Evolutionary conservation across 2,888 invertebrate species (phyloP).

Genomic region (Oscheius sp.): DNA sequence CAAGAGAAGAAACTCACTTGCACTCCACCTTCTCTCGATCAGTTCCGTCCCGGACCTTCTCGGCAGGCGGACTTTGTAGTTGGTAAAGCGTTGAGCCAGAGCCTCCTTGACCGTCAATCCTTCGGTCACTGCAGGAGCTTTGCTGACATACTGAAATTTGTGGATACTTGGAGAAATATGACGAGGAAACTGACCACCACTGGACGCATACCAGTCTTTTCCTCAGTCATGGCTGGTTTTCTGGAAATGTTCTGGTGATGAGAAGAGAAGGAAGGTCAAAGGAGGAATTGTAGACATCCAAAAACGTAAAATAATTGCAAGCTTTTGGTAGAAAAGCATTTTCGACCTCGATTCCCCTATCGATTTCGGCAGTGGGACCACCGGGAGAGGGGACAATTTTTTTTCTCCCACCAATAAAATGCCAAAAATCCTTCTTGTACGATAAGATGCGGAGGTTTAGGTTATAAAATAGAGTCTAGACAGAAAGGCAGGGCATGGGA

Average conservation of each 20-base stretch:
- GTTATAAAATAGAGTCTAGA: no score
- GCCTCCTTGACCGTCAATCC: slow-evolving; percentile 28
- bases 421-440: no score
- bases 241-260: slow-evolving; percentile 12
- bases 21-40: neutral
- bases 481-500: neutral
- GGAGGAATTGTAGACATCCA: slow-evolving; percentile 14
- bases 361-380: no score
- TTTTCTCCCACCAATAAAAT: no score
- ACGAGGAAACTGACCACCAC: neutral
- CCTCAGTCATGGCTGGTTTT: neutral
- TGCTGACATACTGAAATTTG: neutral
- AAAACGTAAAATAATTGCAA: neutral
- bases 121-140: no score
- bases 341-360: no score
- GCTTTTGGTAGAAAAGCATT: neutral
- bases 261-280: neutral
- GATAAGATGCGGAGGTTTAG: no score
- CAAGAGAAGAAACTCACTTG: neutral
- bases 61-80: slow-evolving; percentile 33
- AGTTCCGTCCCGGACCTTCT: neutral
- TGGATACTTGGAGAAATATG: neutral
- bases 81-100: slow-evolving; percentile 28
- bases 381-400: no score
- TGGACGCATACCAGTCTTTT: neutral